phyloP scores from a whole-genome alignment of 2,113 vertebrate genomes.

The Tylochromis polylepis region DNA sequence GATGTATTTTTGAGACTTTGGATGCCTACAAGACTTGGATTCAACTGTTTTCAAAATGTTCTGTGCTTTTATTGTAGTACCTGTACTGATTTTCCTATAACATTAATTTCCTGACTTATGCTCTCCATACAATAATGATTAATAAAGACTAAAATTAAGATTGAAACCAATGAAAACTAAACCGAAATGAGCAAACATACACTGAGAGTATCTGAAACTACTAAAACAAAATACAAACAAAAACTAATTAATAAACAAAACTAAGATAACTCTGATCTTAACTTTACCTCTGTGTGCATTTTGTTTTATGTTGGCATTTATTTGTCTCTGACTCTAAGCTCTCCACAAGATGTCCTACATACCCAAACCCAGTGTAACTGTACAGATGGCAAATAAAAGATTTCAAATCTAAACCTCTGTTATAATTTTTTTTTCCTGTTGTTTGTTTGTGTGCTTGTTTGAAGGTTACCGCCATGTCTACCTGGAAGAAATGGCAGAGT shows the following conservation, averaged over 20 bases:
- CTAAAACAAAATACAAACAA: neutral
- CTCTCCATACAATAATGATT: neutral
- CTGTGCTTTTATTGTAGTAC: neutral
- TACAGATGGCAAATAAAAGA: neutral
- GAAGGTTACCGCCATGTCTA: conserved; percentile 94
- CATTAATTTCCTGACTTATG: neutral
- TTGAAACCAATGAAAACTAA: neutral
- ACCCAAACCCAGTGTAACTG: neutral
- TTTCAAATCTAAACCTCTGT: neutral
- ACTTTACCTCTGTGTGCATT: neutral
- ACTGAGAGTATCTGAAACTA: neutral
- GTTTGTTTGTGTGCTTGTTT: neutral
- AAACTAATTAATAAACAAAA: neutral
- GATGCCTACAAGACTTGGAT: neutral
- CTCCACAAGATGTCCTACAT: neutral
- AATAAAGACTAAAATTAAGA: neutral
- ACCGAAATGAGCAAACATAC: neutral
- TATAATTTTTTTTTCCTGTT: neutral
- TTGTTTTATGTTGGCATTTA: neutral
- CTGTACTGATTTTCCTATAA: neutral
- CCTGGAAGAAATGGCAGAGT: conserved; percentile 90
- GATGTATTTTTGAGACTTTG: neutral
- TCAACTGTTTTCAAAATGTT: neutral
- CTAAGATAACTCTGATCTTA: neutral
- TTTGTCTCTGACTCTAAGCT: neutral